A percentile compares a stretch with the other conserved stretches of the same genome.
Conservation (phyloP, 2,113 vertebrate species). For the Ceyx melanurus region DNA sequence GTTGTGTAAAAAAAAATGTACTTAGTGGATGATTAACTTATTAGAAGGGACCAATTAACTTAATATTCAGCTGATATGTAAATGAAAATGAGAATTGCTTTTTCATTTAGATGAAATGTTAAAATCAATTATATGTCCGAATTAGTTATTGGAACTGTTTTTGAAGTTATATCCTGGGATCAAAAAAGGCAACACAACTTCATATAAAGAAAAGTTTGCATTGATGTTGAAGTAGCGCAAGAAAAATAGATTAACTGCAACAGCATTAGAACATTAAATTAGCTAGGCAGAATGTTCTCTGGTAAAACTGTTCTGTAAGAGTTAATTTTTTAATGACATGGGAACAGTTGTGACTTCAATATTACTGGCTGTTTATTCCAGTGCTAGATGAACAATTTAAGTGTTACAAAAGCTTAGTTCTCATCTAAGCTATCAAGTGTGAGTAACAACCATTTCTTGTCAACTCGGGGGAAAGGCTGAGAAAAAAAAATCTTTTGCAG, state of each 20-base stretch:
- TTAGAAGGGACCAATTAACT: neutral
- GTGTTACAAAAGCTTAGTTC: neutral
- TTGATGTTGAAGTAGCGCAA: neutral
- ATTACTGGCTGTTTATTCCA: neutral
- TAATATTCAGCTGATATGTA: conserved; percentile 42
- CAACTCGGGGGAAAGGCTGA: neutral
- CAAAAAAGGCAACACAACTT: neutral
- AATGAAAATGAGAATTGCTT: conserved; percentile 31
- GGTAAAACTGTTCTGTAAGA: neutral
- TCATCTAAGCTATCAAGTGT: neutral
- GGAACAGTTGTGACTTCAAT: neutral
- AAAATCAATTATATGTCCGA: conserved; percentile 40
- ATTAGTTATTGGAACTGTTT: neutral
- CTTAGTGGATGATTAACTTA: conserved; percentile 33
- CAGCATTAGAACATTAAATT: neutral
- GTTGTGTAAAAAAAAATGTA: conserved; percentile 11
- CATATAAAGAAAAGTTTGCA: neutral
- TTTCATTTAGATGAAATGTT: conserved; percentile 61
- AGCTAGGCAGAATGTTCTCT: neutral
- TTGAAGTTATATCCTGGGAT: neutral
- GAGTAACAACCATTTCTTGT: neutral
- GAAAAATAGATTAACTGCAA: neutral
- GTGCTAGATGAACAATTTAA: neutral
- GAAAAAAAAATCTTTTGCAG: neutral
- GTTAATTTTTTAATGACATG: neutral